A percentile compares a stretch with the other conserved stretches of the same genome.
These are phyloP conservation scores for Falcaria lacertinaria DNA, from an alignment of 2,888 invertebrate species.

Conservation along the genomic window DNA sequence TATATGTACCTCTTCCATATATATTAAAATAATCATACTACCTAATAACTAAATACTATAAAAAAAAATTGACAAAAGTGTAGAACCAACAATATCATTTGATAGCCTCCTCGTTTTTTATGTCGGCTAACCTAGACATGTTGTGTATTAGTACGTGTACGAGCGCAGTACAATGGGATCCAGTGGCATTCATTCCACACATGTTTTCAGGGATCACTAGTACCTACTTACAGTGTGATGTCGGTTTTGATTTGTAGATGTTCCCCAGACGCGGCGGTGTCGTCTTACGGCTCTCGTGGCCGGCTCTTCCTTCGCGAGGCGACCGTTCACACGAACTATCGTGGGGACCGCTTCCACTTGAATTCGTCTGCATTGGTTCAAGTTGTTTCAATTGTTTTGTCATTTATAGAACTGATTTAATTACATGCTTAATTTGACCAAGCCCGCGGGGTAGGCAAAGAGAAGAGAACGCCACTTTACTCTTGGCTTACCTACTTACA, in stretches of 20 bases:
- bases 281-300: conserved; percentile 53
- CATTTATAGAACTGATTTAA: neutral
- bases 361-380: conserved; percentile 20
- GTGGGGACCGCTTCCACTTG: conserved; percentile 30
- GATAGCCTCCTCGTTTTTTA: too few species aligned
- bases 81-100: too few species aligned
- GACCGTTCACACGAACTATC: conserved; percentile 65
- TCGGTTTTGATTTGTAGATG: conserved; percentile 58
- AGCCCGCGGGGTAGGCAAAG: too few species aligned
- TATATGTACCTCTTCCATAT: too few species aligned
- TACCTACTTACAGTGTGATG: conserved; percentile 35
- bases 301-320: conserved; percentile 10
- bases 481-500: too few species aligned
- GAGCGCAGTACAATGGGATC: conserved; percentile 17
- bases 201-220: conserved; percentile 44
- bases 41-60: too few species aligned
- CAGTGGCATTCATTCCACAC: conserved; percentile 58
- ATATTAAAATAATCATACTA: too few species aligned
- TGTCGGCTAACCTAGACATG: too few species aligned
- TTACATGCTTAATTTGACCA: too few species aligned
- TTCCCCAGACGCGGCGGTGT: conserved; percentile 67
- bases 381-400: neutral
- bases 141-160: neutral
- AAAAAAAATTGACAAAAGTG: too few species aligned
- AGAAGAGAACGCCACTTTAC: too few species aligned